Conservation (phyloP, 2,888 invertebrate species). For the Diploptera punctata region DNA sequence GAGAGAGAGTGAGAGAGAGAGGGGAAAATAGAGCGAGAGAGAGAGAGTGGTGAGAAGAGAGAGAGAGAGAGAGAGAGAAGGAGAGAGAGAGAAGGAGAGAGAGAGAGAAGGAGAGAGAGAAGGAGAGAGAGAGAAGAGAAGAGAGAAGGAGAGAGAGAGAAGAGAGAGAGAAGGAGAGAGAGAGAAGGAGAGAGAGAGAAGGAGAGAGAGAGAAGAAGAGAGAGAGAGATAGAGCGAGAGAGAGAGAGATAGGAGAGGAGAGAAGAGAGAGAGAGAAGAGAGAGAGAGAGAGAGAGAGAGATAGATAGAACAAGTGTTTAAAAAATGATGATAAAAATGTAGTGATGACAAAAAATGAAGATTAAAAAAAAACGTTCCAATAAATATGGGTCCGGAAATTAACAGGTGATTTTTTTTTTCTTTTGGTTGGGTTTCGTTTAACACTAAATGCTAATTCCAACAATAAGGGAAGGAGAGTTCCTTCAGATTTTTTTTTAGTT, state of each 20-base stretch:
- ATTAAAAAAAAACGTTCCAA: too few species aligned
- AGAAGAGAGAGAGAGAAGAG: background rate
- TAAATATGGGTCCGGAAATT: too few species aligned
- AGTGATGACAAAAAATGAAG: background rate
- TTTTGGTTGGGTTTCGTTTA: too few species aligned
- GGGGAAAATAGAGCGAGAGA: too few species aligned
- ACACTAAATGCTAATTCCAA: too few species aligned
- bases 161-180: background rate
- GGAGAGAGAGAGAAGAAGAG: background rate
- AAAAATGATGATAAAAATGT: background rate
- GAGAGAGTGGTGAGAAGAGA: background rate
- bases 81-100: background rate
- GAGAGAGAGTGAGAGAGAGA: background rate
- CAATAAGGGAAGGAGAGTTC: too few species aligned
- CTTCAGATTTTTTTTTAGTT: too few species aligned
- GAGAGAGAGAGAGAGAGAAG: background rate
- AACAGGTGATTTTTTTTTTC: too few species aligned
- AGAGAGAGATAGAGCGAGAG: too few species aligned
- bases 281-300: too few species aligned
- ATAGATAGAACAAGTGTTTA: too few species aligned
- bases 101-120: background rate
- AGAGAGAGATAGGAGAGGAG: too few species aligned
- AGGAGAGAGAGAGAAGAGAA: background rate
- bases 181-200: background rate
- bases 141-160: background rate